Conservation (phyloP, 2,113 vertebrate genomes). For the Leucopsar rothschildi region DNA sequence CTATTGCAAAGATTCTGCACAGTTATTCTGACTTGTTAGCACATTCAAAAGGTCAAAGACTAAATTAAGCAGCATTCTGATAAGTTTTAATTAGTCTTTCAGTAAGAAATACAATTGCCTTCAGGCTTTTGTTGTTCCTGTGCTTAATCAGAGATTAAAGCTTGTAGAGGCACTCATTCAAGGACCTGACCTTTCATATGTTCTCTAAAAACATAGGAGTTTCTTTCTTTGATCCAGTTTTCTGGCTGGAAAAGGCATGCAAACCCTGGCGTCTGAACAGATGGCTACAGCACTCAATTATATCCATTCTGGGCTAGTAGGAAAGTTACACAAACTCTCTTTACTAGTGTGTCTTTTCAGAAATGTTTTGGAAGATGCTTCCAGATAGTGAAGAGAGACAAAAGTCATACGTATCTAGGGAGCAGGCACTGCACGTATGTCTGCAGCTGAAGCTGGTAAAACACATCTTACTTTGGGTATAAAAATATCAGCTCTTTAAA, state of each 20-base stretch:
- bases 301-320: not conserved
- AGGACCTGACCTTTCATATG: not conserved
- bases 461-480: not conserved
- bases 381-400: not conserved
- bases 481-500: not conserved
- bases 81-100: conserved; percentile 19
- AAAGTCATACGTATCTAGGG: not conserved
- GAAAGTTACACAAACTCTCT: not conserved
- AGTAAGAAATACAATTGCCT: not conserved
- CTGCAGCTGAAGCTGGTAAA: not conserved
- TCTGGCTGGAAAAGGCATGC: not conserved
- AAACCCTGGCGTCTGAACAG: not conserved
- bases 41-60: not conserved
- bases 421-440: not conserved
- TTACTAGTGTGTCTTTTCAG: not conserved
- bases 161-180: not conserved
- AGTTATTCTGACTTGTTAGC: not conserved
- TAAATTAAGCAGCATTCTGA: not conserved
- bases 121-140: not conserved
- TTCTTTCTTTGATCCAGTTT: not conserved
- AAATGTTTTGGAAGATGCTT: not conserved
- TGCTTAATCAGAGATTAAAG: not conserved
- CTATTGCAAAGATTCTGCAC: not conserved
- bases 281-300: not conserved
- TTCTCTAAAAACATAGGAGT: not conserved